Evolutionary conservation across 2,797 vertebrate species (phyloP), one percentile per base, ranked within the genome.

Genomic region (Crenichthys baileyi): DNA sequence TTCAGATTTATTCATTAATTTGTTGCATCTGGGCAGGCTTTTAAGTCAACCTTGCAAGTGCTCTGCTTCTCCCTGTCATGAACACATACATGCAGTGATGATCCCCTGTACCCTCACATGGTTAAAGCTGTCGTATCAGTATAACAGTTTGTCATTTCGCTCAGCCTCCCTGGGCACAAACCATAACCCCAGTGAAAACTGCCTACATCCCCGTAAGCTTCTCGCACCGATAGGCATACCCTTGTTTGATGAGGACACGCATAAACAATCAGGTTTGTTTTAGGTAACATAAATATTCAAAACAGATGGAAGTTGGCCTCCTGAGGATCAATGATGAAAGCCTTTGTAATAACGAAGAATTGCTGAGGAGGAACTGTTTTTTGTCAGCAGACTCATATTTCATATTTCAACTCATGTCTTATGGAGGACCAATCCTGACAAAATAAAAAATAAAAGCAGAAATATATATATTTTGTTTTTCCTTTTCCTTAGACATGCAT

Each of bases 301-400:
- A 87, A 83, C 79, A 78, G 88, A 90, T 90, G 85, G 82, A 90
- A 90, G 90, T 87, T 75, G 78, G 84, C 73, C 92, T 91, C 80
- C 78, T 81, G 84, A 90, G 90, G 78, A 89, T 89, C 91, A 82
- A 73, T 93, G 94, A 94, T 94, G 94, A 94, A 95, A 95, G 93
- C 77, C 16, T 60, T 60, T 92, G 93, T 92, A 94, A 94, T 76
- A 82, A 83, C 80, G 87, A 90, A 83, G 76, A 77, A 80, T 55
- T 81, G 83, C 82, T 90, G 74, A 63, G 73, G 76, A 85, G 78
- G 76, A 88, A 72, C 70, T 41, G 39, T 55, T 76, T 79, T 78
- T 75, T 75, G 82, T 90, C 83, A 85, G 85, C 12, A 76, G 80
- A 88, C 71, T 67, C 44, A 7, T 50, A 56, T 78, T 65, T 88